These are phyloP conservation scores for Chaitophorus viminalis DNA, from an alignment of 2,888 invertebrate genomes.

Conservation along the genomic window DNA sequence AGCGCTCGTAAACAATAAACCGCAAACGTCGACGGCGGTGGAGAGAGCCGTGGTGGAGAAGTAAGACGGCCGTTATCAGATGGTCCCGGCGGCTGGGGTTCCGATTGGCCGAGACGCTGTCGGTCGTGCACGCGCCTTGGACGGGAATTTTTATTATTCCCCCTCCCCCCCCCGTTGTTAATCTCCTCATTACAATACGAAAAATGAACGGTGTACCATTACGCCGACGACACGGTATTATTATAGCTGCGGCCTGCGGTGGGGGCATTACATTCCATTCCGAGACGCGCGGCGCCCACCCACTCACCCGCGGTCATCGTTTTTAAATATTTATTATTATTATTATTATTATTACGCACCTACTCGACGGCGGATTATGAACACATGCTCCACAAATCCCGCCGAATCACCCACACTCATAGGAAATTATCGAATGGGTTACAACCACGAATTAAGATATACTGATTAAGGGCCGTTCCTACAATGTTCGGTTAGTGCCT, in stretches of 20 bases:
- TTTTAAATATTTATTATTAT: too few species aligned
- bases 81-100: not conserved
- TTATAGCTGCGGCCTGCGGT: not conserved
- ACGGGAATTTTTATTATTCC: not conserved
- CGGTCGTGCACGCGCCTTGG: not conserved
- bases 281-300: not conserved
- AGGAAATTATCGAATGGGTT: too few species aligned
- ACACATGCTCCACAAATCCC: too few species aligned
- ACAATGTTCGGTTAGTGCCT: too few species aligned
- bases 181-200: not conserved
- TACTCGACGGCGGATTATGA: too few species aligned
- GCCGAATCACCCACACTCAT: too few species aligned
- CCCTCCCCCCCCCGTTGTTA: not conserved
- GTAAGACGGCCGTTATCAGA: not conserved
- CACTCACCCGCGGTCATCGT: not conserved
- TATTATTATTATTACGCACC: too few species aligned
- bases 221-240: not conserved
- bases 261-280: not conserved
- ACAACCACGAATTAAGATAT: too few species aligned
- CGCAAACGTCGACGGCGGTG: not conserved
- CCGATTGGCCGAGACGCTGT: not conserved
- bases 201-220: not conserved
- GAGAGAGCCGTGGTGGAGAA: not conserved
- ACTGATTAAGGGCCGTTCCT: too few species aligned
- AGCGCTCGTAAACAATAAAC: slow-evolving; percentile 18